phyloP scores from a whole-genome alignment of 2,888 invertebrate species.

The Phyto melanocephala region DNA sequence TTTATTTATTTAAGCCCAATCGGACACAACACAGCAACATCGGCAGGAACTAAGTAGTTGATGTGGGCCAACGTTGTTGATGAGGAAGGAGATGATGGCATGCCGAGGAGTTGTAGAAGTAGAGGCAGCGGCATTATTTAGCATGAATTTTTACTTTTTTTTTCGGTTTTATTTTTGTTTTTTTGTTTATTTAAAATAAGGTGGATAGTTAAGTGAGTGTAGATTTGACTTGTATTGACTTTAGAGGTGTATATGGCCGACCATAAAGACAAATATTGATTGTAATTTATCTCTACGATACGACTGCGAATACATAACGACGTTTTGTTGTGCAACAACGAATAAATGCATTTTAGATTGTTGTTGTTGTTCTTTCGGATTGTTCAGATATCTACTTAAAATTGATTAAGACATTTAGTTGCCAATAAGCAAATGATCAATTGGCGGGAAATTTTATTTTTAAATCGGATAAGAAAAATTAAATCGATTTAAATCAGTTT shows the following conservation, averaged over 20 bases:
- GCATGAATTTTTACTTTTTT: conserved; percentile 39
- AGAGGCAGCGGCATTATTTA: conserved; percentile 35
- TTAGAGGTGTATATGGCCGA: conserved; percentile 54
- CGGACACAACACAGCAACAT: neutral
- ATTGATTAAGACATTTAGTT: conserved; percentile 56
- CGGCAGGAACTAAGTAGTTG: conserved; percentile 23
- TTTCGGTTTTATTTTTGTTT: neutral
- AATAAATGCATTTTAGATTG: neutral
- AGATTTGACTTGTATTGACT: conserved; percentile 26
- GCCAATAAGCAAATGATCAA: conserved; percentile 54
- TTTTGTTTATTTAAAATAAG: conserved; percentile 12
- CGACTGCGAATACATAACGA: neutral
- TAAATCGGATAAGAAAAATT: neutral
- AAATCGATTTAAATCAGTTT: neutral
- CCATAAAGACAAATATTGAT: conserved; percentile 61
- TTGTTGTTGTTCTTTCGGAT: neutral
- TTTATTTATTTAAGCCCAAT: conserved; percentile 5
- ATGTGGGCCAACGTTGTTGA: neutral
- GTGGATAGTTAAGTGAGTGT: conserved; percentile 31
- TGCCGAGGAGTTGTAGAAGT: neutral
- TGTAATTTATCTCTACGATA: conserved; percentile 45
- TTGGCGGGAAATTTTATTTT: conserved; percentile 45
- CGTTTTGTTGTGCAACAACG: conserved; percentile 25
- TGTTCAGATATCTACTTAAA: conserved; percentile 5
- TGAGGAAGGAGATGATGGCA: conserved; percentile 10